A percentile compares a stretch with the other conserved stretches of the same genome.
These are phyloP conservation scores for Pao palembangensis DNA, from an alignment of 2,113 vertebrate species.

Conservation along the genomic window DNA sequence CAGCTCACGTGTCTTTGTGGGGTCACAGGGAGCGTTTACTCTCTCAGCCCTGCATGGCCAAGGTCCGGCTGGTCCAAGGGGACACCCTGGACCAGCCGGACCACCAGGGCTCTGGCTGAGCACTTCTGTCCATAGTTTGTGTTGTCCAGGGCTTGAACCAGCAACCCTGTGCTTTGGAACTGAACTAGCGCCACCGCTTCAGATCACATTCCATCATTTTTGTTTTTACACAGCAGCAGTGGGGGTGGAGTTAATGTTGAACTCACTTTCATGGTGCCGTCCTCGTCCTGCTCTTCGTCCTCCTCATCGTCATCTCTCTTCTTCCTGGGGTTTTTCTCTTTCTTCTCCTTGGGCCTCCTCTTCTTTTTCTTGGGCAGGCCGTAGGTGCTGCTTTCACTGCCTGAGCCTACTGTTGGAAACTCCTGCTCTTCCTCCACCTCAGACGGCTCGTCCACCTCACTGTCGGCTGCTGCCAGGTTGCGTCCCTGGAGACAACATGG, in stretches of 20 bases:
- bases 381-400: constrained; percentile 90
- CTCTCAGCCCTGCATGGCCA: no score
- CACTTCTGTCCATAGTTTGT: no score
- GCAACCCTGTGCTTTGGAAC: no score
- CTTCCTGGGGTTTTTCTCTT: constrained; percentile 87
- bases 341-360: constrained; percentile 93
- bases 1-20: no score
- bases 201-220: neutral
- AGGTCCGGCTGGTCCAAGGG: no score
- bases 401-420: constrained; percentile 78
- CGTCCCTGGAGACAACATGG: constrained; percentile 23
- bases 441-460: constrained; percentile 83
- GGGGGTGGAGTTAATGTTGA: neutral
- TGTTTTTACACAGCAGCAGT: neutral
- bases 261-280: constrained; percentile 83
- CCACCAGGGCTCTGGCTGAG: no score
- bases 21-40: no score
- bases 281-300: constrained; percentile 80
- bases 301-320: constrained; percentile 91
- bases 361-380: constrained; percentile 92
- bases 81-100: no score
- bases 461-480: constrained; percentile 68
- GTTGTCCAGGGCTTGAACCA: no score
- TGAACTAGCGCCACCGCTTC: no score
- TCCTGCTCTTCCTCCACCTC: constrained; percentile 83